Conservation (phyloP, 2,797 vertebrate genomes). For the Gymnoscopelus microlampas region DNA sequence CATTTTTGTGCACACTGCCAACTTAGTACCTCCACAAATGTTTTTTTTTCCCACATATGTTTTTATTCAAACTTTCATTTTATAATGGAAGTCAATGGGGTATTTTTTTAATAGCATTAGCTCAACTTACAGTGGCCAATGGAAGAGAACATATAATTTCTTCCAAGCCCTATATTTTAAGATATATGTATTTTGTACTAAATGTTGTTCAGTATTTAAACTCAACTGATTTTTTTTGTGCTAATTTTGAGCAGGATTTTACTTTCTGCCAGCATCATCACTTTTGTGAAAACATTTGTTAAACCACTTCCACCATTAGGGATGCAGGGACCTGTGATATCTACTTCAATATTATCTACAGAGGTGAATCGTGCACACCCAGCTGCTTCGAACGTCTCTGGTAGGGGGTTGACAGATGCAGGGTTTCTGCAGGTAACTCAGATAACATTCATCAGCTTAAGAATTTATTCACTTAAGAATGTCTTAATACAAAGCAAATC, state of each 20-base stretch:
- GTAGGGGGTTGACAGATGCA: background rate
- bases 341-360: conserved; percentile 22
- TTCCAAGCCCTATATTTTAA: conserved; percentile 4
- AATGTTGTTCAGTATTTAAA: too few species aligned
- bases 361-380: too few species aligned
- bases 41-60: too few species aligned
- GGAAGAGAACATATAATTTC: conserved; percentile 35
- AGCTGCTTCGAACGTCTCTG: conserved; percentile 13
- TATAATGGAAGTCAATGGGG: too few species aligned
- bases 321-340: background rate
- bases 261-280: conserved; percentile 16
- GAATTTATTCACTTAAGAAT: conserved; percentile 46
- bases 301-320: background rate
- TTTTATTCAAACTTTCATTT: too few species aligned
- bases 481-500: conserved; percentile 40
- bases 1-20: too few species aligned
- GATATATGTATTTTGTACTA: too few species aligned
- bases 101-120: background rate
- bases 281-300: too few species aligned
- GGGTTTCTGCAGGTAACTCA: conserved; percentile 2
- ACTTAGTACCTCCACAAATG: too few species aligned
- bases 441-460: conserved; percentile 27
- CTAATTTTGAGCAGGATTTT: conserved; percentile 11
- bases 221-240: too few species aligned
- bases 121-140: conserved; percentile 58